Conservation (phyloP, 2,888 invertebrate genomes). For the Pimpla rufipes region DNA sequence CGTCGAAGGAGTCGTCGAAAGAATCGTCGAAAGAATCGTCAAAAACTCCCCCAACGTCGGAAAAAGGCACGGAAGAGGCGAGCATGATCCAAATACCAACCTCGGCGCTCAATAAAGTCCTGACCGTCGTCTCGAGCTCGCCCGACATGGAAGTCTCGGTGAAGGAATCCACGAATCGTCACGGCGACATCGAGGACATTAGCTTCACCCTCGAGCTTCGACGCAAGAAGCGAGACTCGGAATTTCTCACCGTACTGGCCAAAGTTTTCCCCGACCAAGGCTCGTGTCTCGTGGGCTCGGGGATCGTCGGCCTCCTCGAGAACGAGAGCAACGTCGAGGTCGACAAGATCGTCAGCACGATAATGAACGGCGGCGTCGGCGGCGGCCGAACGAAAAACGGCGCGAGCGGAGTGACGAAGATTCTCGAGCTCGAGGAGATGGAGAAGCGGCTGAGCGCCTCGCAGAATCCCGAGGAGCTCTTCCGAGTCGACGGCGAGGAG, state of each 20-base stretch:
- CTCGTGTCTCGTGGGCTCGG: slow-evolving; percentile 82
- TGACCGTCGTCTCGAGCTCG: slow-evolving; percentile 81
- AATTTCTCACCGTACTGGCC: slow-evolving; percentile 78
- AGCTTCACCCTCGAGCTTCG: slow-evolving; percentile 83
- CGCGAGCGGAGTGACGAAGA: slow-evolving; percentile 67
- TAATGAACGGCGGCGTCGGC: slow-evolving; percentile 75
- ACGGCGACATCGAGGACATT: slow-evolving; percentile 81
- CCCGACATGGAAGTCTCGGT: slow-evolving; percentile 82
- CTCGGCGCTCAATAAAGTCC: slow-evolving; percentile 81
- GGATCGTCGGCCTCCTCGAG: slow-evolving; percentile 80
- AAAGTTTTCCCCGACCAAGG: slow-evolving; percentile 84
- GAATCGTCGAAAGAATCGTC: slow-evolving; percentile 46
- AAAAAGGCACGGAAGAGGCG: slow-evolving; percentile 63
- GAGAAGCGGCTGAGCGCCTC: slow-evolving; percentile 78
- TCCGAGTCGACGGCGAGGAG: slow-evolving; percentile 82
- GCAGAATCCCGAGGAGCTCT: slow-evolving; percentile 82
- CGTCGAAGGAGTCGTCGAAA: slow-evolving; percentile 31
- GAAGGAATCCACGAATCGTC: slow-evolving; percentile 81
- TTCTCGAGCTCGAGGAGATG: slow-evolving; percentile 77
- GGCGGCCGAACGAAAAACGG: slow-evolving; percentile 73
- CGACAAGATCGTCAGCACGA: slow-evolving; percentile 80
- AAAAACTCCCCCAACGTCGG: background rate
- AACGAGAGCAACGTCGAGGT: slow-evolving; percentile 80
- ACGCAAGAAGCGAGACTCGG: slow-evolving; percentile 78
- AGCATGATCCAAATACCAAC: slow-evolving; percentile 83